Evolutionary conservation across 2,888 invertebrate genomes (phyloP), one percentile per base, ranked within the genome.

Genomic region (Carcina quercana): DNA sequence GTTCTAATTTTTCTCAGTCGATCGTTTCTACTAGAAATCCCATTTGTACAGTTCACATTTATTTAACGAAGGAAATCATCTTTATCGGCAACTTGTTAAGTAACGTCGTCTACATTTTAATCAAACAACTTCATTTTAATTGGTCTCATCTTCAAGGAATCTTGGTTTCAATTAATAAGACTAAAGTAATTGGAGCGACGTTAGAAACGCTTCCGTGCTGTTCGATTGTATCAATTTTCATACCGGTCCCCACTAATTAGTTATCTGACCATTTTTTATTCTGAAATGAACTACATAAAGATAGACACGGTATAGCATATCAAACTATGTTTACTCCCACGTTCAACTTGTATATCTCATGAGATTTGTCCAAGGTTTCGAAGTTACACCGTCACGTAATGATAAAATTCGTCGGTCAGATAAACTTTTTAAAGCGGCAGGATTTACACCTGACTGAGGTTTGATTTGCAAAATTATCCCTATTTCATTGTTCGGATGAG

Each of bases 151-250:
- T 44, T 56, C 42, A 43, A 37, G 43, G 48, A 57, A 68, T 68
- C 66, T 72, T 47, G 56, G 57, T 59, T 59, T 67, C 63, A 68
- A 72, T 78, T 74, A 74, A 75, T 65, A 62, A 60, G 53, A 55
- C 47, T 46, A 50, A 57, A 58, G 59, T 67, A 66, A 75, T 68
- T 68, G 61, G 63, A 63, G 58, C 58, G 59, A 53, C 34, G 47
- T 50, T 41, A 45, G 51, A 57, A 44, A 36, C 50, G 50, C 56
- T 60, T 60, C 54, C 50, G 45, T 52, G 37, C 53, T 64, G 64
- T 65, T 64, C 46, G 54, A 62, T 57, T 47, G 53, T 58, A 67
- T 68, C 51, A 60, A 63, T 61, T 69, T 56, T 50, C 47, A 43
- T 47, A 51, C 49, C 47, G 50, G 48, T 41, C 47, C 40, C 47